Evolutionary conservation across 2,797 vertebrate species (phyloP).

Genomic region (Centroberyx gerrardi): DNA sequence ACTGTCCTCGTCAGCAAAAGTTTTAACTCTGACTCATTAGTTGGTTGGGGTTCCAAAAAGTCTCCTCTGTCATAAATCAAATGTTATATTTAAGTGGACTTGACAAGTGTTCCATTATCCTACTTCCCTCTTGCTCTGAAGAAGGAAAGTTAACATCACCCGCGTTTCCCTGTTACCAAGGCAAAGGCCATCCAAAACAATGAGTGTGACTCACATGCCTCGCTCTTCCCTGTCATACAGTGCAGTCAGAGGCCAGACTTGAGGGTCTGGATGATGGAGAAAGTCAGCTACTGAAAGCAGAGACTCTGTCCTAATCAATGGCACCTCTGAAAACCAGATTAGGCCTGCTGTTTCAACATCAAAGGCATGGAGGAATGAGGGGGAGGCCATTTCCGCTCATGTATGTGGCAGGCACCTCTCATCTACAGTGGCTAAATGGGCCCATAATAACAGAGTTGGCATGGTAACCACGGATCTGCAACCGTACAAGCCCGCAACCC

Average conservation of each 20-base stretch:
- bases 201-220: constrained; percentile 66
- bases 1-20: constrained; percentile 20
- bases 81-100: constrained; percentile 36
- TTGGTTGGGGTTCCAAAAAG: neutral
- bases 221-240: constrained; percentile 52
- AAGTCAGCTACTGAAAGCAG: constrained; percentile 44
- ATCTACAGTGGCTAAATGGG: constrained; percentile 47
- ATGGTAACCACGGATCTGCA: constrained; percentile 51
- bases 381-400: constrained; percentile 56
- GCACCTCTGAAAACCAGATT: constrained; percentile 66
- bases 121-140: constrained; percentile 43
- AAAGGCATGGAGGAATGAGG: constrained; percentile 44
- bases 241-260: constrained; percentile 40
- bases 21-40: constrained; percentile 7
- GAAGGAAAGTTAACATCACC: constrained; percentile 70
- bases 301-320: constrained; percentile 53
- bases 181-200: constrained; percentile 74
- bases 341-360: constrained; percentile 64
- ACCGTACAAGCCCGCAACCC: constrained; percentile 8
- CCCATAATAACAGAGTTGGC: constrained; percentile 49
- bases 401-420: constrained; percentile 38
- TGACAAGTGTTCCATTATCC: constrained; percentile 67
- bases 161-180: constrained; percentile 64
- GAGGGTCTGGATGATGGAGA: constrained; percentile 43
- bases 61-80: constrained; percentile 36